Evolutionary conservation across 2,113 vertebrate species (phyloP), one percentile per base, ranked within the genome.

Genomic region (Eretmochelys imbricata): DNA sequence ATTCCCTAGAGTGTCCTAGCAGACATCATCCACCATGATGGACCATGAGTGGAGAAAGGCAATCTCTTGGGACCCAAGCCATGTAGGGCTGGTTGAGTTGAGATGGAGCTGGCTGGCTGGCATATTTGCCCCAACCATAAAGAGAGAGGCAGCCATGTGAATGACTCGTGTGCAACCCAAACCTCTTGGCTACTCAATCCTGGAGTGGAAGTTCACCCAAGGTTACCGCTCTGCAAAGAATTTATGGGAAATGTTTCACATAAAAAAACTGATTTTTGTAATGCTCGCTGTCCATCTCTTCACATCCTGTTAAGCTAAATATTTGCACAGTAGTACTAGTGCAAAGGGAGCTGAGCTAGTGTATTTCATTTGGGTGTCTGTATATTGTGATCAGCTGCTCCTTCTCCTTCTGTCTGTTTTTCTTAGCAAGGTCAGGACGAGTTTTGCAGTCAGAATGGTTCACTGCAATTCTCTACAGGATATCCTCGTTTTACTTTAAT

Each of bases 401-500:
- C 90, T 97, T 96, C 95, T 89, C 97, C 85, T 92, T 88, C 96
- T 97, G 95, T 97, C 97, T 98, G 97, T 98, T 98, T 98, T 98
- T 98, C 97, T 98, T 98, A 96, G 97, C 96, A 97, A 82, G 98
- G 97, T 98, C 98, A 98, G 97, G 97, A 97, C 85, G 80, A 97
- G 97, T 98, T 98, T 98, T 95, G 93, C 93, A 97, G 96, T 98
- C 97, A 90, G 88, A 98, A 97, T 84, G 97, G 98, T 98, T 98
- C 98, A 98, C 97, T 98, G 98, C 97, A 98, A 96, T 97, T 98
- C 97, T 98, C 97, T 97, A 98, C 98, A 98, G 98, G 98, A 98
- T 98, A 98, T 98, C 98, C 98, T 98, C 97, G 95, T 98, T 98
- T 98, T 98, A 95, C 98, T 98, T 97, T 98, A 98, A 98, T 98